Evolutionary conservation across 2,888 invertebrate genomes (phyloP), one percentile per base, ranked within the genome.

Genomic region (Eledona agricola): DNA sequence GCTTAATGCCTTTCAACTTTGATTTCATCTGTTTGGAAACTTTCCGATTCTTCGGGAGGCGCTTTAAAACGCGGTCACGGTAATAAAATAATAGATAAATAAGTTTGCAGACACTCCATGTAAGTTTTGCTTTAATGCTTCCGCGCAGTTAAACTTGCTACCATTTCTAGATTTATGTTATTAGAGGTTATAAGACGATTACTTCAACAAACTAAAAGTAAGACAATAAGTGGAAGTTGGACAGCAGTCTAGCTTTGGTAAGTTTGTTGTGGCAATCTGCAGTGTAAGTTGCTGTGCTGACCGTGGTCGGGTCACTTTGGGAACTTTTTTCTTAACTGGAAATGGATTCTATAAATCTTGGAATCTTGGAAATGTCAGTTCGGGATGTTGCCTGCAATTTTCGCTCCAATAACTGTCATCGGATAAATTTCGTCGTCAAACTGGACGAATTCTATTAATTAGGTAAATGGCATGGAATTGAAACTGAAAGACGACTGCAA

Each of bases 341-440:
- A 23, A 45, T 45, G 17, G 45, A 16, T 23, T 45, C 45, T 26
- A 34, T 45, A 45, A 45, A 45, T 45, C 45, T 45, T 34, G 32
- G 45, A 45, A 22, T 34, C 32, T 23, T 19, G 15, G 34, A 13
- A 13, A 45, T 15, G 45, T 45, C 45, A 32, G 23, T 32, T 7
- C 45, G 34, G 20, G 16, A 45, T 45, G 45, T 17, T 34, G 25
- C 23, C 45, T 25, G 10, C 15, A 34, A 45, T 34, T 34, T 34
- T 15, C 10, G 11, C n/a, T 37, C 25, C 15, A 23, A 37, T 37
- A 23, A 17, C 37, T 10, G 37, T 13, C 15, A n/a, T n/a, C n/a
- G n/a, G n/a, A n/a, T n/a, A n/a, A n/a, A n/a, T n/a, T n/a, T n/a
- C n/a, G n/a, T n/a, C n/a, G n/a, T n/a, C n/a, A n/a, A n/a, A n/a